Base-by-base conservation (phyloP, 2,113 vertebrate species). In the Talpa occidentalis region DNA sequence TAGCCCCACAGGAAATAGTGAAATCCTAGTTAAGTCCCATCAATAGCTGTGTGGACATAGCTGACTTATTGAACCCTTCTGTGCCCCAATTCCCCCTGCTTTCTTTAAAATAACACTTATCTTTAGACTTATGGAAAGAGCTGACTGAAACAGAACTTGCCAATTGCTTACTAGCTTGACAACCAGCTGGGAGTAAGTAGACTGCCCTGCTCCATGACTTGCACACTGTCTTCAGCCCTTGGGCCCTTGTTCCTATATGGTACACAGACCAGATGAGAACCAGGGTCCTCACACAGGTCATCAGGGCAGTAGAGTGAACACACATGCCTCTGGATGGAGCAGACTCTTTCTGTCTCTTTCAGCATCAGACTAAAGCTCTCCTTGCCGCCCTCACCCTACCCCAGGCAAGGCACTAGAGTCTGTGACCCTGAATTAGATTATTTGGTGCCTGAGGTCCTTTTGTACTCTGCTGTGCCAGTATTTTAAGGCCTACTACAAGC, bases 381-480 rank as follows among this genome's bases (percentile, higher is more conserved):
- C 16, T 77, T 77, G 19, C 28, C 14, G 6, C 12, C n/a, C 19
- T 67, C 5, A 5, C 22, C 15, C 6, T 42, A 30, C 16, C 35
- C n/a, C 42, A 7, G 24, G 54, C 24, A 42, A 35, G 66, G n/a
- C 30, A 26, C 42, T 40, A 30, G 35, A 37, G 64, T 72, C 72
- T 84, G 70, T 73, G n/a, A 72, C 21, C 26, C n/a, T 26, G 54
- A 10, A 54, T 10, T 12, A 56, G 47, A 14, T 21, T 12, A 6
- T 32, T 17, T 30, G 32, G 47, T 56, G 17, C 12, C 28, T 47
- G n/a, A 87, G 32, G 2, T 37, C 30, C n/a, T 11, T 32, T 11
- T 26, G 44, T 12, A 4, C 6, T 80, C 49, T 49, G 10, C 17
- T 66, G 0, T 10, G 17, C 64, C 11, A 10, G 0, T 60, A 49